phyloP scores from a whole-genome alignment of 1,140 invertebrate species.

The Cyrtorhinus lividipennis region DNA sequence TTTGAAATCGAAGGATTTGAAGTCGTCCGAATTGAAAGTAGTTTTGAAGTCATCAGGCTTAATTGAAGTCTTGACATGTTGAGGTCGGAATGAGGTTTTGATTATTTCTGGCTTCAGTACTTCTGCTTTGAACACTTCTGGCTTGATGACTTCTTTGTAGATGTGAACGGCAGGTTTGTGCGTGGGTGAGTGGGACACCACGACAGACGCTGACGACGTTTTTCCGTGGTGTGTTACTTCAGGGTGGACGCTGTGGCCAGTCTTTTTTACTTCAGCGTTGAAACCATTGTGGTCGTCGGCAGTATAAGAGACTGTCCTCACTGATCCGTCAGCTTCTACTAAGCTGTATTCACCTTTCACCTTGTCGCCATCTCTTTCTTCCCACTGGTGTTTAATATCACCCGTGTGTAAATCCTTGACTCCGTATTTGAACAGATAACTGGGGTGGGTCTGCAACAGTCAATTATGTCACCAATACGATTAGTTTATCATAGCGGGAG shows the following conservation, averaged over 20 bases:
- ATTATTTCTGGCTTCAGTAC: background rate
- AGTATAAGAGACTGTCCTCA: constrained; percentile 41
- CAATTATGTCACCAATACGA: constrained; percentile 1
- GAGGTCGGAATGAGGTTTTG: background rate
- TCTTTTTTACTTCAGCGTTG: constrained; percentile 11
- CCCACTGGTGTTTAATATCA: constrained; percentile 37
- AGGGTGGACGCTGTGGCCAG: constrained; percentile 1
- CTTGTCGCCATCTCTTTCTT: constrained; percentile 37
- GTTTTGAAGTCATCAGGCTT: background rate
- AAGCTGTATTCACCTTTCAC: constrained; percentile 40
- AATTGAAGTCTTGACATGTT: too few species aligned
- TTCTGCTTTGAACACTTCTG: background rate
- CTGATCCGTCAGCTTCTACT: constrained; percentile 41
- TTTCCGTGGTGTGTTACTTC: background rate
- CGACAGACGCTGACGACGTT: background rate
- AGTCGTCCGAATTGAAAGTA: background rate
- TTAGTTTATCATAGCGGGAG: background rate
- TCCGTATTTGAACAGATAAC: constrained; percentile 37
- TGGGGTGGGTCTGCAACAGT: constrained; percentile 32
- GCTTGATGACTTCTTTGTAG: background rate
- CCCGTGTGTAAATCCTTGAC: constrained; percentile 38
- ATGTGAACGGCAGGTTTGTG: background rate
- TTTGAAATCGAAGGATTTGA: background rate
- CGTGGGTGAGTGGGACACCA: background rate
- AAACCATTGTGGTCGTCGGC: constrained; percentile 40